Base-by-base conservation (phyloP, 2,113 vertebrate genomes). In the Cisticola juncidis region DNA sequence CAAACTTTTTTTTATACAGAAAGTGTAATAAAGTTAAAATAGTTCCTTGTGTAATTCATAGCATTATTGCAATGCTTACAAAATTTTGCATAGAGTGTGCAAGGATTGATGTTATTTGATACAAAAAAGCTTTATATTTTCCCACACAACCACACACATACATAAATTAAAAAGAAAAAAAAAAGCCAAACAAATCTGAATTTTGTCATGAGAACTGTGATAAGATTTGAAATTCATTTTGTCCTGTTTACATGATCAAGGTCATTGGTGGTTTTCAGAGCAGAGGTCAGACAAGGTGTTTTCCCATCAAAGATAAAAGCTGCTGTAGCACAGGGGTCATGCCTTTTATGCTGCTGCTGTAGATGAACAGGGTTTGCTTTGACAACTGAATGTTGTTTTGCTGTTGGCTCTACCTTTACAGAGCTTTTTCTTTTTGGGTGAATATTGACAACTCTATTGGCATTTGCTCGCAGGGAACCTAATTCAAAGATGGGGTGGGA, bases 1-100 rank as follows among this genome's bases (percentile, higher is more conserved):
- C 99, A 99, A 99, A 99, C 96, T 90, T 94, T 95, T 96, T 98
- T 98, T 98, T 98, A 98, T 98, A 98, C 98, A 98, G 98, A 99
- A 99, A 98, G 98, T 98, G 98, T 98, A 98, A 98, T 99, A 98
- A 98, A 98, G 98, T 97, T 98, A 98, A 99, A 98, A 99, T 98
- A 98, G 98, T 98, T 98, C 98, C 98, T 98, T 98, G 98, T 98
- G 98, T 98, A 97, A 97, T 98, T 98, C 96, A 97, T 98, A 98
- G 98, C 98, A 98, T 99, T 98, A 98, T 98, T 98, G 98, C 98
- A 98, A 98, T 98, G 98, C 98, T 98, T 98, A 98, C 97, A 98
- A 98, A 98, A 98, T 97, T 98, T 98, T 99, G 99, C 99, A 99
- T 99, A 99, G 98, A 98, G 98, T 98, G 98, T 98, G 98, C 96